Conservation (phyloP, 2,797 vertebrate species). For the Coranthus polyacanthus region DNA sequence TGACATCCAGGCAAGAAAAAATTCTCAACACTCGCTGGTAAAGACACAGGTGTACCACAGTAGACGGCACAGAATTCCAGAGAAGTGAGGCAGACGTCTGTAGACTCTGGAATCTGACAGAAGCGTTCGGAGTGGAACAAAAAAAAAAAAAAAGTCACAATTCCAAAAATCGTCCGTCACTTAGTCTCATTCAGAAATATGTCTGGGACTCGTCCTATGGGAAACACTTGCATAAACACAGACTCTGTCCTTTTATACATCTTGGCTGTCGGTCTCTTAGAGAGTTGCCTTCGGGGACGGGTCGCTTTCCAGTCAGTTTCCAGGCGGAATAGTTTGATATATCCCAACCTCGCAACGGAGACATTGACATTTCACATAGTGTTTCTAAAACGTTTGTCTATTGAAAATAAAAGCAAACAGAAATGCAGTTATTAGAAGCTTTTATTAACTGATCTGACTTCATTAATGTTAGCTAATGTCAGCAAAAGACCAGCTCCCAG, state of each 20-base stretch:
- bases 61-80: conserved; percentile 68
- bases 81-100: conserved; percentile 69
- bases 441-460: too few relatives aligned
- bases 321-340: conserved; percentile 58
- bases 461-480: too few relatives aligned
- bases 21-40: neutral
- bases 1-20: conserved; percentile 11
- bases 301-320: conserved; percentile 69
- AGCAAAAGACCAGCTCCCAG: too few relatives aligned
- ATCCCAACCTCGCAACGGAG: conserved; percentile 46
- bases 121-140: conserved; percentile 40
- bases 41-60: conserved; percentile 45
- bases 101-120: conserved; percentile 58
- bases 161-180: conserved; percentile 71
- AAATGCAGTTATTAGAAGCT: too few relatives aligned
- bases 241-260: conserved; percentile 68
- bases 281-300: conserved; percentile 51
- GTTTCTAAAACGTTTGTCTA: neutral
- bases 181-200: conserved; percentile 80
- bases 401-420: too few relatives aligned
- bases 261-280: conserved; percentile 55
- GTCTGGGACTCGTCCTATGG: conserved; percentile 64
- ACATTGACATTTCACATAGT: conserved; percentile 31
- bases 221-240: conserved; percentile 83
- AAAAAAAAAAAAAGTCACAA: conserved; percentile 50